phyloP scores from a whole-genome alignment of 2,797 vertebrate species.

The Odontamblyopus rebecca region DNA sequence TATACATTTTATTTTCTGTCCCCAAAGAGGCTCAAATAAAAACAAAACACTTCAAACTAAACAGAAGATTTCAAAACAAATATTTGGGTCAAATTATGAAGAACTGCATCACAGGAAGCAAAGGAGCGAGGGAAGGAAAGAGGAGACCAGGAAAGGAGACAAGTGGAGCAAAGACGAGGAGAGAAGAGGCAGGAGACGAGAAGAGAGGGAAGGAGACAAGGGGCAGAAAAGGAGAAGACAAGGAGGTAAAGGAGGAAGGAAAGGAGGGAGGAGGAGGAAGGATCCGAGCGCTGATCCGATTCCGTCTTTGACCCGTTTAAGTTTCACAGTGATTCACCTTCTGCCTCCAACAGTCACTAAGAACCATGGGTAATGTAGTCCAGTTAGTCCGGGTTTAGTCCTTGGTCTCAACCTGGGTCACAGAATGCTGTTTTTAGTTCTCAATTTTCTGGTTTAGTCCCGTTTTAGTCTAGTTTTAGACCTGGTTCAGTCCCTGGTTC shows the following conservation, averaged over 20 bases:
- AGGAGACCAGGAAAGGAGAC: background rate
- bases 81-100: too few species aligned
- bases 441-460: too few species aligned
- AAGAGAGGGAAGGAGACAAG: background rate
- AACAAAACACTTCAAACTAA: too few species aligned
- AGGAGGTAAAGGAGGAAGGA: background rate
- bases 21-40: background rate
- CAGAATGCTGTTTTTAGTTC: too few species aligned
- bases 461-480: background rate
- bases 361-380: slow-evolving; percentile 10
- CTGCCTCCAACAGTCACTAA: slow-evolving; percentile 11
- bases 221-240: background rate
- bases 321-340: slow-evolving; percentile 6
- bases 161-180: background rate
- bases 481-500: background rate
- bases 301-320: slow-evolving; percentile 4
- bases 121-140: background rate
- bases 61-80: too few species aligned
- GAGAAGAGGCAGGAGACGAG: background rate
- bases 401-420: too few species aligned
- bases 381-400: background rate
- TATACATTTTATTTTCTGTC: background rate
- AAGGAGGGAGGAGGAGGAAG: background rate
- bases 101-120: too few species aligned
- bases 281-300: background rate